phyloP scores from a whole-genome alignment of 2,113 vertebrate species.

The Mustela nigripes region DNA sequence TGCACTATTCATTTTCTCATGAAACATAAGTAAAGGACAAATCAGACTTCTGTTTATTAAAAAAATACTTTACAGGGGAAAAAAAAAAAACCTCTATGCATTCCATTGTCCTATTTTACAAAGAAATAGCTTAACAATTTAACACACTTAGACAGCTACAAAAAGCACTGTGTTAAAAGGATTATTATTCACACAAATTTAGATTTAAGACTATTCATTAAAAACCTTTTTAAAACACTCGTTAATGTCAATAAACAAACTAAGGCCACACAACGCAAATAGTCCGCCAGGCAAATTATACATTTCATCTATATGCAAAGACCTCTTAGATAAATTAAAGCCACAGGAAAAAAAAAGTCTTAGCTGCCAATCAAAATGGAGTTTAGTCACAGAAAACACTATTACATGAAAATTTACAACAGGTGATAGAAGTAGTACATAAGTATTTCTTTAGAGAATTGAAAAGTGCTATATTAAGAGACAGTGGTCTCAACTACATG shows the following conservation, averaged over 20 bases:
- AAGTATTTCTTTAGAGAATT: conserved; percentile 81
- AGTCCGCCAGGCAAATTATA: conserved; percentile 89
- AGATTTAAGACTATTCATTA: conserved; percentile 86
- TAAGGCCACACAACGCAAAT: conserved; percentile 89
- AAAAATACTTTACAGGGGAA: conserved; percentile 94
- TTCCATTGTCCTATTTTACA: conserved; percentile 91
- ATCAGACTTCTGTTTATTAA: conserved; percentile 95
- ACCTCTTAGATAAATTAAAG: conserved; percentile 89
- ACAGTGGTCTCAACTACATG: conserved; percentile 84
- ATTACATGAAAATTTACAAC: conserved; percentile 87
- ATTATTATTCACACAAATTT: conserved; percentile 86
- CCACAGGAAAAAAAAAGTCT: conserved; percentile 86
- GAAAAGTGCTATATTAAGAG: conserved; percentile 85
- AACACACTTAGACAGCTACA: conserved; percentile 89
- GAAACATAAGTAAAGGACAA: conserved; percentile 85
- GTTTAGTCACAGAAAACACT: conserved; percentile 86
- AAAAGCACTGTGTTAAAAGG: conserved; percentile 87
- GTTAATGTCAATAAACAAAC: conserved; percentile 89
- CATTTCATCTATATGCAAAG: conserved; percentile 88
- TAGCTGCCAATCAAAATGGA: conserved; percentile 89
- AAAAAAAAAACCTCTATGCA: conserved; percentile 88
- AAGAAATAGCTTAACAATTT: conserved; percentile 90
- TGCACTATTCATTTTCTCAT: conserved; percentile 55
- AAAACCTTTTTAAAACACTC: conserved; percentile 87
- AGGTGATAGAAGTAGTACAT: conserved; percentile 83